Evolutionary conservation across 2,797 vertebrate species (phyloP).

Genomic region (Hydrocynus forskahlii): DNA sequence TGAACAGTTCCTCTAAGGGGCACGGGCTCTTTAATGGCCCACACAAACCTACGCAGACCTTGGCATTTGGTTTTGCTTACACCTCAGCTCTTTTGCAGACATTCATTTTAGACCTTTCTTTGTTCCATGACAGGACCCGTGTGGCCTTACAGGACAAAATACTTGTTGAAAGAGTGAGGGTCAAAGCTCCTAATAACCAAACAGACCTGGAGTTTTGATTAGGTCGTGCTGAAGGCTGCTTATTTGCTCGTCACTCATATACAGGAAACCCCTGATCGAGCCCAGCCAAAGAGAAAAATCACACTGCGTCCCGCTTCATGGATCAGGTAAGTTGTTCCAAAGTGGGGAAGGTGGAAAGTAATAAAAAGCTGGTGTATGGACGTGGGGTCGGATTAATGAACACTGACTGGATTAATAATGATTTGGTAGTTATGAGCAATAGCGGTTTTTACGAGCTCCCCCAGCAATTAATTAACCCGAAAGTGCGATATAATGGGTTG

Average conservation of each 20-base stretch:
- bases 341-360: slow-evolving; percentile 50
- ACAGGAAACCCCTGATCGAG: slow-evolving; percentile 45
- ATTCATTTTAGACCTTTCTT: slow-evolving; percentile 8
- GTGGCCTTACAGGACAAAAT: slow-evolving; percentile 44
- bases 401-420: slow-evolving; percentile 44
- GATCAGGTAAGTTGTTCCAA: slow-evolving; percentile 50
- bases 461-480: slow-evolving; percentile 50
- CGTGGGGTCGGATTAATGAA: slow-evolving; percentile 21
- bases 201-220: slow-evolving; percentile 43
- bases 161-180: slow-evolving; percentile 39
- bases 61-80: slow-evolving; percentile 32
- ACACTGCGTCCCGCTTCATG: slow-evolving; percentile 28
- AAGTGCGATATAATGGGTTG: slow-evolving; percentile 53
- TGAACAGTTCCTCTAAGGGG: slow-evolving; percentile 25
- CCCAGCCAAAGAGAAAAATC: slow-evolving; percentile 13
- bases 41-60: slow-evolving; percentile 27
- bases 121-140: slow-evolving; percentile 40
- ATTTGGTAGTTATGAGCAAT: slow-evolving; percentile 56
- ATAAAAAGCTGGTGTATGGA: slow-evolving; percentile 42
- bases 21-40: background rate
- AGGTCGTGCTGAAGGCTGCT: slow-evolving; percentile 44
- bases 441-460: slow-evolving; percentile 53
- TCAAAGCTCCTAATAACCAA: slow-evolving; percentile 28
- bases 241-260: slow-evolving; percentile 43
- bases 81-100: slow-evolving; percentile 12